Base-by-base conservation (phyloP, 2,113 vertebrate genomes). In the Amphilophus citrinellus region DNA sequence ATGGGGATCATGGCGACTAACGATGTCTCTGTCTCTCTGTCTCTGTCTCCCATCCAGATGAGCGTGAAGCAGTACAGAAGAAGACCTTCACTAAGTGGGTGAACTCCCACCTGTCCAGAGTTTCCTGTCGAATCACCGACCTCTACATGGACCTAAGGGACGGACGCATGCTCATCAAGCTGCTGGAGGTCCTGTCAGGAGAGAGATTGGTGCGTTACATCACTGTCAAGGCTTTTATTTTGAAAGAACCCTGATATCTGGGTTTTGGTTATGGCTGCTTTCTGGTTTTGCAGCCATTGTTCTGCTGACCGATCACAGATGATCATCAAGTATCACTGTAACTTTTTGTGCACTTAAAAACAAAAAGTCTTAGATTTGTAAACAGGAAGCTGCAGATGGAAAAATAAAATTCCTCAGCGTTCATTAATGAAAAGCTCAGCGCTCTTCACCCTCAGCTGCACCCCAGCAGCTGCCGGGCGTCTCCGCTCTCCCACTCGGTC, bases 21-120 rank as follows among this genome's bases (percentile, higher is more conserved):
- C 27, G 27, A 2, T 27, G 27, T 27, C 58, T 3, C 9, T 97
- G 8, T 79, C 32, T 27, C 58, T 3, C 9, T 97, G 10, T 79
- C 32, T 80, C 6, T 58, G n/a, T 44, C 13, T 47, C 39, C 84
- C 56, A 42, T 50, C 13, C 77, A 98, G 98, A 99, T 95, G 98
- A 99, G 82, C 97, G 97, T 15, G 98, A 98, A 91, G 98, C 97
- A 1, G 98, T 98, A 87, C 97, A 98, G 95, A 98, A 98, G 96
- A 98, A 98, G 95, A 98, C 98, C 61, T 98, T 98, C 93, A 97
- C 97, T 1, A 98, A 98, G 82, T 98, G 98, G 98, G 98, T 98
- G 47, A 98, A 98, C 91, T 98, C 98, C 32, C 98, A 98, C 91
- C 92, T 98, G 82, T 97, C 97, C 82, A 95, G 98, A 0, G 97